Percentiles rank a stretch among this genome's conserved stretches.
phyloP scores from a whole-genome alignment of 2,113 vertebrate species.

The Nothobranchius kuhntae region DNA sequence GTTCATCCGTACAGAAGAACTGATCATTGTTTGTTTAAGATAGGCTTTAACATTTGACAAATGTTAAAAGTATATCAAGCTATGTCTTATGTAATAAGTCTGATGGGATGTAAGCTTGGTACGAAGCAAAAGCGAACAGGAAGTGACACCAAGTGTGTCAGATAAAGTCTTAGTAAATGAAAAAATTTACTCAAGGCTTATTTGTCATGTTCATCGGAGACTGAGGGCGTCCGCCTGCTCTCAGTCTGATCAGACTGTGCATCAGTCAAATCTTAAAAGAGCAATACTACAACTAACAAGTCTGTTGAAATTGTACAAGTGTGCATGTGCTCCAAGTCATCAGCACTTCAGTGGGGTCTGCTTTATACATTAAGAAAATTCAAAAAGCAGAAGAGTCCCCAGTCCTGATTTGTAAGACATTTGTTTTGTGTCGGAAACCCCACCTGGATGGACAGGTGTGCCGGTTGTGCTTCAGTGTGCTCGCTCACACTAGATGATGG shows the following conservation, averaged over 20 bases:
- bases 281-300: background rate
- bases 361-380: background rate
- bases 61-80: constrained; percentile 40
- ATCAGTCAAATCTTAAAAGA: constrained; percentile 6
- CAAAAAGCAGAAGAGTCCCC: background rate
- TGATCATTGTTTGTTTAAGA: background rate
- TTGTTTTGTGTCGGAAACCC: background rate
- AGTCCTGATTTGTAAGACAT: background rate
- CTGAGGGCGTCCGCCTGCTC: background rate
- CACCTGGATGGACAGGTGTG: background rate
- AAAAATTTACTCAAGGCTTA: constrained; percentile 40
- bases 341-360: background rate
- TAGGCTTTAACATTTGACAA: constrained; percentile 10
- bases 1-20: no score
- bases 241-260: constrained; percentile 13
- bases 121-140: constrained; percentile 23
- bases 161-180: background rate
- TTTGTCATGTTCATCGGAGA: constrained; percentile 34
- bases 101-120: constrained; percentile 12
- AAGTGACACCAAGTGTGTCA: constrained; percentile 20
- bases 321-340: constrained; percentile 2
- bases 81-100: constrained; percentile 3
- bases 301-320: constrained; percentile 1
- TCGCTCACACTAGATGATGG: background rate
- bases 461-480: background rate